Evolutionary conservation across 2,888 invertebrate species (phyloP), one percentile per base, ranked within the genome.

Genomic region (Acronicta aceris): DNA sequence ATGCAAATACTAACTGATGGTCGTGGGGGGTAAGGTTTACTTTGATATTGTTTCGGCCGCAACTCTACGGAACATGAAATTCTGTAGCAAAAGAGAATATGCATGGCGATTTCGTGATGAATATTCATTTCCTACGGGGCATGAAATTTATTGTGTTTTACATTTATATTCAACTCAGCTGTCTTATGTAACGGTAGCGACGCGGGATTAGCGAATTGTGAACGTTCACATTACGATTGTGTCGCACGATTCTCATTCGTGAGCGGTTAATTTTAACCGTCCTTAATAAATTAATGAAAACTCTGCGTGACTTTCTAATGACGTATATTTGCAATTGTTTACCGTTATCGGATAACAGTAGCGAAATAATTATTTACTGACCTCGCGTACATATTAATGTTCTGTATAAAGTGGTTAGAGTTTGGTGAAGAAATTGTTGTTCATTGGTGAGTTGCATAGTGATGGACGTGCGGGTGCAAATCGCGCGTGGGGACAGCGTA

Each of bases 131-230:
- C 93, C 94, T 94, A 94, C 94, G 92, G 94, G 93, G 93, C 94
- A 94, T 94, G 94, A 94, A 94, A 94, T 94, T 94, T 94, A 94
- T 94, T 93, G 94, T 94, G 94, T 94, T 94, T 94, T 93, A 94
- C 94, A 94, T 94, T 94, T 94, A 93, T 94, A 94, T 94, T 94
- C 94, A 91, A 94, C 90, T 94, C 93, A 89, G 92, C 89, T 89
- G 92, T 93, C 94, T 94, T 94, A 94, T 92, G 92, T 93, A 93
- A 94, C 94, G 94, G 94, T 94, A 93, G 94, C 93, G 83, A 90
- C 87, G 90, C 89, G 88, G 93, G 93, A 94, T 94, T 94, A 94
- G 94, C 93, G 91, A 93, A 93, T 92, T 93, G 91, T 91, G 89
- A 89, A 87, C 88, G 91, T 91, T 90, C 89, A 89, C 91, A 90